Percentiles rank a stretch among this genome's conserved stretches.
Evolutionary conservation across 1,140 invertebrate species (phyloP).

Genomic region (Plutomurus gul): DNA sequence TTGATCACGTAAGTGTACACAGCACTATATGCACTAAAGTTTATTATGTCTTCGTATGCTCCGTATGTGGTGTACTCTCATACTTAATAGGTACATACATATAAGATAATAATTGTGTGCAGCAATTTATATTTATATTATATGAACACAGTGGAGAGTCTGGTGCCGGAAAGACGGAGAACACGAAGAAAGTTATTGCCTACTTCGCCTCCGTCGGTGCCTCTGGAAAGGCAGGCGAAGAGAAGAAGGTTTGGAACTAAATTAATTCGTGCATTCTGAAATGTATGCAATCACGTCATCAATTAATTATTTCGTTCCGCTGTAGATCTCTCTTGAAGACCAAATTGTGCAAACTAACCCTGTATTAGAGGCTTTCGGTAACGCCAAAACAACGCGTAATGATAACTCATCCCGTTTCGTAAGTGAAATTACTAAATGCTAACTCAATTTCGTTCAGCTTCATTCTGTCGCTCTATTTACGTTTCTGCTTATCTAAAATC

Average conservation of each 20-base stretch:
- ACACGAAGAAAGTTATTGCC: conserved; percentile 71
- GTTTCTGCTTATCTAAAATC: background rate
- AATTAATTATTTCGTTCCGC: background rate
- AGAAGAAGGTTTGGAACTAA: background rate
- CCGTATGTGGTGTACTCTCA: too few relatives aligned
- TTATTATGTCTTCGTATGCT: conserved; percentile 4
- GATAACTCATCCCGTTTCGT: conserved; percentile 99
- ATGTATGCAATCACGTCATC: background rate
- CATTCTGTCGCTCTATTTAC: too few relatives aligned
- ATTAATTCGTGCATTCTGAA: background rate
- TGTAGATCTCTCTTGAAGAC: conserved; percentile 77
- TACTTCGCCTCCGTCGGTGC: conserved; percentile 69
- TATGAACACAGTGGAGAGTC: conserved; percentile 70
- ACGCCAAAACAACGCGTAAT: conserved; percentile 99
- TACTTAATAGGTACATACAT: too few relatives aligned
- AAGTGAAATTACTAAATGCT: conserved; percentile 69
- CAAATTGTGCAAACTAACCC: conserved; percentile 99
- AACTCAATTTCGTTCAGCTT: too few relatives aligned
- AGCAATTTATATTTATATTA: conserved; percentile 99
- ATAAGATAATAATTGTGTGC: conserved; percentile 83
- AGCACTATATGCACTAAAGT: background rate
- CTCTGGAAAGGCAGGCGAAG: conserved; percentile 49
- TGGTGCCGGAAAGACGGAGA: conserved; percentile 70
- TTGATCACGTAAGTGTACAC: conserved; percentile 86
- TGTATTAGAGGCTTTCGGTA: conserved; percentile 99